Evolutionary conservation across 2,113 vertebrate genomes (phyloP).

Genomic region (Oryzias curvinotus): DNA sequence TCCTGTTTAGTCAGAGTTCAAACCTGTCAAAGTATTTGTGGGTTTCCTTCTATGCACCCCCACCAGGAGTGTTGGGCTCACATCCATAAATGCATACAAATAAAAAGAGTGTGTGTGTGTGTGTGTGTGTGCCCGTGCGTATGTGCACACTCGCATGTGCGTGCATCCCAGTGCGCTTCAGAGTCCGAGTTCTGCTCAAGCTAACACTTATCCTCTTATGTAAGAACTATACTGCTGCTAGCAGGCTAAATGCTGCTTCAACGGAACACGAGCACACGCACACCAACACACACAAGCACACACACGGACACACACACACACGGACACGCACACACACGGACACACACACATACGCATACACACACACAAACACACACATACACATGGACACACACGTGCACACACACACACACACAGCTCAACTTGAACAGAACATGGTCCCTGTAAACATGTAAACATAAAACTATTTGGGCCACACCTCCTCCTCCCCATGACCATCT

Average conservation of each 20-base stretch:
- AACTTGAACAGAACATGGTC: neutral
- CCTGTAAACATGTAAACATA: too few species aligned
- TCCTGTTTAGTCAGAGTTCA: too few species aligned
- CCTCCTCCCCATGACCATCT: too few species aligned
- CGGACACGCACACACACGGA: too few species aligned
- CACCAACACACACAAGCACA: slow-evolving; percentile 3
- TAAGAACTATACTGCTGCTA: slow-evolving; percentile 64
- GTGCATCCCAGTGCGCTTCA: slow-evolving; percentile 10
- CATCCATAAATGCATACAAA: too few species aligned
- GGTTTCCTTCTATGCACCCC: too few species aligned
- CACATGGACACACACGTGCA: neutral
- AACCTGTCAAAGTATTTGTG: too few species aligned
- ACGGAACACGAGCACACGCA: slow-evolving; percentile 21
- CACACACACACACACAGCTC: neutral
- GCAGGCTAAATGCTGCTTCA: slow-evolving; percentile 35
- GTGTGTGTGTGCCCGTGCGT: too few species aligned
- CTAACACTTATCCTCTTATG: slow-evolving; percentile 71
- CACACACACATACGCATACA: too few species aligned
- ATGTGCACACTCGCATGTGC: neutral
- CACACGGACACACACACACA: neutral
- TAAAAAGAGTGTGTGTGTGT: too few species aligned
- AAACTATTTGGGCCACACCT: too few species aligned
- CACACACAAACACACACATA: neutral
- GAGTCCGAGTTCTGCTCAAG: slow-evolving; percentile 37
- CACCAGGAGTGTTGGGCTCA: too few species aligned